These are phyloP conservation scores for Stenolophus ochropezus DNA, from an alignment of 2,888 invertebrate species.

Conservation along the genomic window DNA sequence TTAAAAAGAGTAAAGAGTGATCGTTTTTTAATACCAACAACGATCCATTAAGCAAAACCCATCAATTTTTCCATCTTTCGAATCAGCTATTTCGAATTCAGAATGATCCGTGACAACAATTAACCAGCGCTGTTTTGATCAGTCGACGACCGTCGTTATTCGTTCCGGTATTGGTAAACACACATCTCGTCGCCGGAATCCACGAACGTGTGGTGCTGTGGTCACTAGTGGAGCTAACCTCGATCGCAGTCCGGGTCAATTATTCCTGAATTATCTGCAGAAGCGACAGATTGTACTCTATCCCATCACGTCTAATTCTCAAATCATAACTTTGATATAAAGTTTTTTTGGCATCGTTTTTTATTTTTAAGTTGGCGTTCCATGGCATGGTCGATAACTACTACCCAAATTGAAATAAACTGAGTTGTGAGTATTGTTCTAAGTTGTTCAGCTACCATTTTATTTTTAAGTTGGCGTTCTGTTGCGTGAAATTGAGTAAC, in stretches of 20 bases:
- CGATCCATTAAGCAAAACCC: background rate
- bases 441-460: background rate
- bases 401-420: too few species aligned
- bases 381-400: too few species aligned
- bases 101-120: conserved; percentile 12
- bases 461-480: background rate
- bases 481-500: background rate
- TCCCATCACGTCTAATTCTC: background rate
- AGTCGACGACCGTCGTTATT: background rate
- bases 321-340: too few species aligned
- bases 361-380: too few species aligned
- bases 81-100: background rate
- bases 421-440: background rate
- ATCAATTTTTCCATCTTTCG: background rate
- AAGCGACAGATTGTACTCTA: background rate
- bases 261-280: background rate
- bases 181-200: background rate
- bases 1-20: background rate
- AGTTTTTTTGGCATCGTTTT: background rate
- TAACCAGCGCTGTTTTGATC: background rate
- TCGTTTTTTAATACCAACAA: background rate
- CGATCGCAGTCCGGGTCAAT: background rate
- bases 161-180: background rate
- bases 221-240: background rate
- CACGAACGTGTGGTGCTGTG: background rate